These are phyloP conservation scores for Exocentrus adspersus DNA, from an alignment of 2,888 invertebrate genomes.

Conservation along the genomic window DNA sequence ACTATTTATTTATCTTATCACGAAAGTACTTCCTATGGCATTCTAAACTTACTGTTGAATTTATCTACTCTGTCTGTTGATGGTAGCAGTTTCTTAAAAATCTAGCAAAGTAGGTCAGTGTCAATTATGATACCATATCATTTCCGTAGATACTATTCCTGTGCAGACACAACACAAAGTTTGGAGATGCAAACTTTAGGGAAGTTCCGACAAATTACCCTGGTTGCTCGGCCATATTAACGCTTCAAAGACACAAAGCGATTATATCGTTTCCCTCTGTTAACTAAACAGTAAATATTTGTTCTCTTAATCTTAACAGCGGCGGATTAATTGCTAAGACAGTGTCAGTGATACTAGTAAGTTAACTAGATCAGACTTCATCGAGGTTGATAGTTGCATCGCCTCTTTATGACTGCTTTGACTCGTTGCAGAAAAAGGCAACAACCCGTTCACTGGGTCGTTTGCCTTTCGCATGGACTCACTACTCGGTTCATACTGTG, in stretches of 20 bases:
- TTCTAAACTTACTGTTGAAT: neutral
- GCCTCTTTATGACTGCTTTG: neutral
- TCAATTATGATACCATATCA: no score
- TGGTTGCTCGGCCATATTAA: neutral
- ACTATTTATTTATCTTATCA: neutral
- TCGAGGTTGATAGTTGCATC: neutral
- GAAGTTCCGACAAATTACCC: neutral
- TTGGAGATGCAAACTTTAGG: no score
- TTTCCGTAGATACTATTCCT: no score
- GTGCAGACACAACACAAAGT: no score
- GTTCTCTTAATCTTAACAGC: conserved; percentile 11
- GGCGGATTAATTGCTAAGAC: conserved; percentile 23
- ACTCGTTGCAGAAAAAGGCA: conserved; percentile 36
- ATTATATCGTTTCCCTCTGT: conserved; percentile 6
- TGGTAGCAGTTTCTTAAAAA: no score
- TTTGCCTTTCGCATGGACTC: conserved; percentile 35
- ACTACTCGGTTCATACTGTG: neutral
- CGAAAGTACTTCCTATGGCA: neutral
- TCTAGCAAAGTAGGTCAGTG: neutral
- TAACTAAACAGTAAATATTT: conserved; percentile 15
- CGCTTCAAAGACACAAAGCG: conserved; percentile 11
- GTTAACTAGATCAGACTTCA: conserved; percentile 25
- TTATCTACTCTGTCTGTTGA: neutral
- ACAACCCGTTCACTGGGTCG: conserved; percentile 45
- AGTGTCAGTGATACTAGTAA: conserved; percentile 28